These are phyloP conservation scores for Sebastolobus alascanus DNA, from an alignment of 2,797 vertebrate genomes.

Conservation along the genomic window DNA sequence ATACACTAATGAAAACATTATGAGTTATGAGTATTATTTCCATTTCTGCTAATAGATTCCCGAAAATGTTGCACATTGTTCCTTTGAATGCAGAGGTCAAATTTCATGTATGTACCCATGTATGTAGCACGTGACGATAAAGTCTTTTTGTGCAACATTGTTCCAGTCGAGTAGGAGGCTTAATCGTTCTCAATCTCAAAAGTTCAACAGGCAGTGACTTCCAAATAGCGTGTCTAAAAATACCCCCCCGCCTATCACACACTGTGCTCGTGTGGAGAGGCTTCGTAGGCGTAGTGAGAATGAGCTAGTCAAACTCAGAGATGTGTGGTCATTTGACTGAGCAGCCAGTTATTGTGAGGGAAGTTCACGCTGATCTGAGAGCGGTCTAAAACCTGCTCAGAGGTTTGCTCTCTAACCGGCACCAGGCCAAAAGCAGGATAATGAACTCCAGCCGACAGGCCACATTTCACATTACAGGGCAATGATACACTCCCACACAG, in stretches of 20 bases:
- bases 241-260: constrained; percentile 13
- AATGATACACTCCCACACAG: constrained; percentile 37
- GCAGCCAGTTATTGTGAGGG: constrained; percentile 14
- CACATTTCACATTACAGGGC: constrained; percentile 48
- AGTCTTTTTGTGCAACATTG: background rate
- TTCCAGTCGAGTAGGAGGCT: constrained; percentile 24
- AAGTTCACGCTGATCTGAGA: constrained; percentile 29
- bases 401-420: constrained; percentile 23
- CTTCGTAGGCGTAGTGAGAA: constrained; percentile 26
- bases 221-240: constrained; percentile 45
- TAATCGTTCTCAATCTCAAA: constrained; percentile 32
- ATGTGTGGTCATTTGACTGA: constrained; percentile 39
- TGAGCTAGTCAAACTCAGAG: constrained; percentile 34
- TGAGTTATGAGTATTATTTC: too few species aligned
- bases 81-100: too few species aligned
- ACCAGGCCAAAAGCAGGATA: constrained; percentile 36
- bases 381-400: constrained; percentile 24
- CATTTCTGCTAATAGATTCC: too few species aligned
- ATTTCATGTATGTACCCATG: background rate
- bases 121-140: background rate
- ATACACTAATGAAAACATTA: too few species aligned
- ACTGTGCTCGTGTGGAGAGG: background rate
- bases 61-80: too few species aligned
- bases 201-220: constrained; percentile 25
- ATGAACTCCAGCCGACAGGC: constrained; percentile 43